Evolutionary conservation across 2,113 vertebrate species (phyloP).

Genomic region (Ranitomeya variabilis): DNA sequence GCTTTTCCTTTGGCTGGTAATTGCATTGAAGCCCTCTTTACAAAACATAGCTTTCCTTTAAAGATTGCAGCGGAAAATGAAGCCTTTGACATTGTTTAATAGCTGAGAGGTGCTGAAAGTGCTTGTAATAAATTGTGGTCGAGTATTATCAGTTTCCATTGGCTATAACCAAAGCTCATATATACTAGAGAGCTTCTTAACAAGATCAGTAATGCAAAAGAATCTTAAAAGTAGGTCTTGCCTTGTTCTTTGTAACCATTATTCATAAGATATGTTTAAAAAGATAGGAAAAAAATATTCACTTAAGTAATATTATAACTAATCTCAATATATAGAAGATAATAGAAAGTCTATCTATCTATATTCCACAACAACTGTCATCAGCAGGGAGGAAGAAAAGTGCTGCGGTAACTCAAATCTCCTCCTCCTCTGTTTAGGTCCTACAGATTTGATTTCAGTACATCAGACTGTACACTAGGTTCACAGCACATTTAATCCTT

Average conservation of each 20-base stretch:
- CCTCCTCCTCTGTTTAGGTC: no score
- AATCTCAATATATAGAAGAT: neutral
- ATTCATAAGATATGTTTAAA: neutral
- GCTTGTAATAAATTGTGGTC: slow-evolving; percentile 29
- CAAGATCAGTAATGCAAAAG: neutral
- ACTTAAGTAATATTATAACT: neutral
- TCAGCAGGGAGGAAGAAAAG: no score
- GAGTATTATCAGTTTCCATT: neutral
- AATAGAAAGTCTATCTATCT: no score
- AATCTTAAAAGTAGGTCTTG: neutral
- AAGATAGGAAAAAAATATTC: no score
- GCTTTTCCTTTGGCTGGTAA: slow-evolving; percentile 45
- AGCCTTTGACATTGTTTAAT: slow-evolving; percentile 48
- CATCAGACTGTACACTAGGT: no score
- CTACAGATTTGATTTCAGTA: no score
- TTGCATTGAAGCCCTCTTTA: slow-evolving; percentile 42
- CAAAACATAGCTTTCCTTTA: slow-evolving; percentile 41
- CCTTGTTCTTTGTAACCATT: no score
- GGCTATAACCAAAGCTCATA: neutral
- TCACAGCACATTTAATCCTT: no score
- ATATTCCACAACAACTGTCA: no score
- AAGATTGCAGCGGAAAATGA: slow-evolving; percentile 36
- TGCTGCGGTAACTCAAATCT: no score
- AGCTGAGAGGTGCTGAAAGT: slow-evolving; percentile 12
- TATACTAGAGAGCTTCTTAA: neutral